phyloP scores from a whole-genome alignment of 2,888 invertebrate genomes.

The Rhaphigaster nebulosa region DNA sequence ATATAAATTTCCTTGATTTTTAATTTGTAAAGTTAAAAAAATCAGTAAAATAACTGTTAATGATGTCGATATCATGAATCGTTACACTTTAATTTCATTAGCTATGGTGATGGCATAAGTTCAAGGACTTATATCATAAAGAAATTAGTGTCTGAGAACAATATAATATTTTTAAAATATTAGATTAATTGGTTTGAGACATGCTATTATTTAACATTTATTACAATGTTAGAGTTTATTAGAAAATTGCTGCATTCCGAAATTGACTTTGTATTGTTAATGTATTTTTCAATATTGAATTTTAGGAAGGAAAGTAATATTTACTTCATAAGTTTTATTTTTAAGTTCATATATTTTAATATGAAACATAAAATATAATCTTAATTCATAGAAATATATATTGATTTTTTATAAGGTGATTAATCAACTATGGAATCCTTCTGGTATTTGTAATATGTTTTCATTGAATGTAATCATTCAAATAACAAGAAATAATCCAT shows the following conservation, averaged over 20 bases:
- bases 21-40: not conserved
- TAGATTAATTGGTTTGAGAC: not conserved
- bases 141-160: not conserved
- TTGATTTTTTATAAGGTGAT: not conserved
- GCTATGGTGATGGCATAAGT: slow-evolving; percentile 36
- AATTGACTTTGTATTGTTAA: not conserved
- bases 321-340: not conserved
- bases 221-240: not conserved
- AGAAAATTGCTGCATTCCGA: not conserved
- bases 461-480: not conserved
- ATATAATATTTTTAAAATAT: not conserved
- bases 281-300: not conserved
- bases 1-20: not conserved
- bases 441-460: not conserved
- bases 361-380: not conserved
- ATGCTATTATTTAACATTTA: not conserved
- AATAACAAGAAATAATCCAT: too few species aligned
- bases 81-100: slow-evolving; percentile 34
- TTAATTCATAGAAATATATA: not conserved
- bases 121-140: slow-evolving; percentile 1
- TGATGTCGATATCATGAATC: not conserved
- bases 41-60: not conserved
- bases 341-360: not conserved
- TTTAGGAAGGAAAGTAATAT: not conserved
- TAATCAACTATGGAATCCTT: not conserved